Evolutionary conservation across 1,140 invertebrate species (phyloP), one percentile per base, ranked within the genome.

Genomic region (Fopius arisanus): DNA sequence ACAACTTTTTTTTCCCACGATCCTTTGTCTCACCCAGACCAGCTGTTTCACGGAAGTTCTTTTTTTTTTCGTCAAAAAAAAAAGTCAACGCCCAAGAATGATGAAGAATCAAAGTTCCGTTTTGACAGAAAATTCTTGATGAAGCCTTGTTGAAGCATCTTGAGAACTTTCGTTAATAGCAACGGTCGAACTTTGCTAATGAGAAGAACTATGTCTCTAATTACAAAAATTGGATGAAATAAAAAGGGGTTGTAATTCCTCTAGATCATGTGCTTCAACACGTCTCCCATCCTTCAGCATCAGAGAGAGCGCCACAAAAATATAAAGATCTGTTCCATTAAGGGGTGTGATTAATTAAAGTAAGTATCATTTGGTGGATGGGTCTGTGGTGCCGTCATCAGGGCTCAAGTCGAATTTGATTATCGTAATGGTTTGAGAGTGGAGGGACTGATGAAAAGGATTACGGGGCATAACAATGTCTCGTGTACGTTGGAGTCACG

Each of bases 321-420:
- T 12, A n/a, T 37, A 12, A 7, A 3, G 12, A 37, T 37, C 33
- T 37, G 9, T 7, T 37, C 33, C 33, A 37, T 37, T 10, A 37
- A 12, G 9, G 12, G 33, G 1, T 12, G 1, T 62, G 23, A 26
- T 62, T 62, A 62, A 62, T 62, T 62, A 62, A 62, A 51, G 43
- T 48, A 19, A 48, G 12, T 51, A 37, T 37, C 9, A 16, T 51
- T 51, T 14, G 14, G 43, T 51, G 7, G 6, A 14, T 12, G 43
- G 6, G 19, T 3, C 6, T 51, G 29, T 28, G 69, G 3, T 14
- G 21, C 40, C 2, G 31, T 16, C 26, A 68, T 59, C 54, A 75
- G 65, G 48, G 73, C 31, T 75, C 79, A 79, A 82, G 78, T 79
- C 78, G 75, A 62, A 21, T 76, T 82, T 82, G 80, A 82, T 82